Conservation (phyloP, 1,140 invertebrate species). For the Diorhabda elongata region DNA sequence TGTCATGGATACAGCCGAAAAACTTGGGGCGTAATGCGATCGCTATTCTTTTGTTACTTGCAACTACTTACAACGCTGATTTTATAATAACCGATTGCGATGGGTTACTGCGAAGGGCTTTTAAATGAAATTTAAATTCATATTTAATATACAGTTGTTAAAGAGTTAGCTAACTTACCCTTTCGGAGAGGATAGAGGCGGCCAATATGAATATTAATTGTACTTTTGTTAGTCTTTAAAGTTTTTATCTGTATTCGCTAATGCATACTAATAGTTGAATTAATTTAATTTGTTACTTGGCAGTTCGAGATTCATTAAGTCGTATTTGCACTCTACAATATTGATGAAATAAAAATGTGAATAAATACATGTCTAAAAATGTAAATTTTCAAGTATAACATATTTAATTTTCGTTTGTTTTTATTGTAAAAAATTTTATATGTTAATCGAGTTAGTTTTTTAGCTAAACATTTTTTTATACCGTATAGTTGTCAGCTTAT, state of each 20-base stretch:
- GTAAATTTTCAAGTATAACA: too few species aligned
- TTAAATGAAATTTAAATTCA: constrained; percentile 37
- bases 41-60: constrained; percentile 37
- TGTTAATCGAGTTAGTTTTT: too few species aligned
- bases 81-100: constrained; percentile 31
- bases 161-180: constrained; percentile 20
- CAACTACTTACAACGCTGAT: constrained; percentile 38
- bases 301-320: not conserved
- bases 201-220: constrained; percentile 28
- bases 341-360: too few species aligned
- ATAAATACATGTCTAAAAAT: too few species aligned
- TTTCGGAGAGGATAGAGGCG: constrained; percentile 13
- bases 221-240: constrained; percentile 25
- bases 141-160: constrained; percentile 37
- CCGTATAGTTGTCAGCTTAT: too few species aligned
- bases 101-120: constrained; percentile 23
- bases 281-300: constrained; percentile 3
- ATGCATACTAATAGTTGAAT: constrained; percentile 16
- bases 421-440: too few species aligned
- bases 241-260: constrained; percentile 16
- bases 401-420: too few species aligned
- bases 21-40: constrained; percentile 36
- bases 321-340: too few species aligned
- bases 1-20: constrained; percentile 42
- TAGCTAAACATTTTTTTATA: too few species aligned